Evolutionary conservation across 1,140 invertebrate species (phyloP).

Genomic region (Orchesella cincta): DNA sequence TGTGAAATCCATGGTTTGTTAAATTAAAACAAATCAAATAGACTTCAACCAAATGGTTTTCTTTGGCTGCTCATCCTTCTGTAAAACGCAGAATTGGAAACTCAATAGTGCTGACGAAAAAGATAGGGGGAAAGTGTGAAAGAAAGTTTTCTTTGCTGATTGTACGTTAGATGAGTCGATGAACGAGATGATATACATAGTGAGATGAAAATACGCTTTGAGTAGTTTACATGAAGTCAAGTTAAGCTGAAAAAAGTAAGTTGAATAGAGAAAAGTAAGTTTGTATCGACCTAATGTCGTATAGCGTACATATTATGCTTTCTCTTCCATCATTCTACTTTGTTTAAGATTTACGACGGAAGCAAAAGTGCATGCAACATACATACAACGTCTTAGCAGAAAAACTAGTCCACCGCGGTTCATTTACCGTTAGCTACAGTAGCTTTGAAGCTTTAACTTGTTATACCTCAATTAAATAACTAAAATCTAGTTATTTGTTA

Average conservation of each 20-base stretch:
- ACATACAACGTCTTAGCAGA: too few species aligned
- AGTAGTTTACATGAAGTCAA: background rate
- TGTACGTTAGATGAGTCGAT: background rate
- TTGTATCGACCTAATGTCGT: too few species aligned
- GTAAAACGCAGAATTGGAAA: slow-evolving; percentile 14
- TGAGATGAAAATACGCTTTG: background rate
- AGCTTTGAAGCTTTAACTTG: too few species aligned
- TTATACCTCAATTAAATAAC: too few species aligned
- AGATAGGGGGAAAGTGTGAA: slow-evolving; percentile 2
- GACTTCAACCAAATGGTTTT: slow-evolving; percentile 10
- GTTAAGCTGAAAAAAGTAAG: background rate
- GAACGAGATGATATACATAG: slow-evolving; percentile 18
- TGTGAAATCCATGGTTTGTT: slow-evolving; percentile 16
- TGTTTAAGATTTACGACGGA: too few species aligned
- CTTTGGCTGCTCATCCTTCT: background rate
- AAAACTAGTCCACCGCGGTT: too few species aligned
- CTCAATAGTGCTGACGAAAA: background rate
- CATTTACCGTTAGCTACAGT: too few species aligned
- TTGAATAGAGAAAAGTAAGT: background rate
- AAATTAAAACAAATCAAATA: slow-evolving; percentile 19
- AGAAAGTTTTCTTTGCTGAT: background rate
- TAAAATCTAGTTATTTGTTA: too few species aligned
- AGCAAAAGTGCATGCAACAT: too few species aligned
- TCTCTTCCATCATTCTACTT: too few species aligned
- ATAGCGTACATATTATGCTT: too few species aligned